Base-by-base conservation (phyloP, 2,113 vertebrate species). In the Syrmaticus mikado region DNA sequence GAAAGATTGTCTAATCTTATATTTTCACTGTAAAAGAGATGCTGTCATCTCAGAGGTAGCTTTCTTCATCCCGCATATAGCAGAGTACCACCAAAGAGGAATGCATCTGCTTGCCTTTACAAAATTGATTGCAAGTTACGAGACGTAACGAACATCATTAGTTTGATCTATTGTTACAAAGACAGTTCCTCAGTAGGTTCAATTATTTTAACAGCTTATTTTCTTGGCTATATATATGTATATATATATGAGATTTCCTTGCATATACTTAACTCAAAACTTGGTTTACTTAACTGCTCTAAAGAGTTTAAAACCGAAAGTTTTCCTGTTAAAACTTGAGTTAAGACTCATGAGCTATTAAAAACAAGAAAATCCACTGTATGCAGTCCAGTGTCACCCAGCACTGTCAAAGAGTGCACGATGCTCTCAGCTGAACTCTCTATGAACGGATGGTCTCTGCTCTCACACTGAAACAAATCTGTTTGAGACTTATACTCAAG, bases 371-470 rank as follows among this genome's bases (percentile, higher is more conserved):
- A 60, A 30, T 15, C 11, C 27, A 65, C 7, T 28, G 8, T 41
- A 30, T 14, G 6, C 3, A 38, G 14, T 1, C 7, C 43, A 7
- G 13, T 4, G 13, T 58, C n/a, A 74, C 16, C 28, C 12, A 20
- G 43, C 38, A 17, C 52, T 66, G 14, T 25, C 52, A 80, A 38
- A 65, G 53, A 30, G 11, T 10, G 16, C 43, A 22, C 13, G 4
- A 21, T 34, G 10, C 36, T 79, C 15, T 21, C 46, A 50, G 4
- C 16, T 10, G 24, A 10, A 66, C 14, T 36, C n/a, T 53, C 66
- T 5, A 0, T 22, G 36, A 28, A 8, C 1, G 10, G 60, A 27
- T 30, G 34, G 11, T 5, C 24, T 34, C 73, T 1, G 1, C 8
- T 68, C 79, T 15, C 20, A 36, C 10, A 38, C 18, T 7, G 52